phyloP scores from a whole-genome alignment of 2,797 vertebrate species.

The Peromyscus eremicus region DNA sequence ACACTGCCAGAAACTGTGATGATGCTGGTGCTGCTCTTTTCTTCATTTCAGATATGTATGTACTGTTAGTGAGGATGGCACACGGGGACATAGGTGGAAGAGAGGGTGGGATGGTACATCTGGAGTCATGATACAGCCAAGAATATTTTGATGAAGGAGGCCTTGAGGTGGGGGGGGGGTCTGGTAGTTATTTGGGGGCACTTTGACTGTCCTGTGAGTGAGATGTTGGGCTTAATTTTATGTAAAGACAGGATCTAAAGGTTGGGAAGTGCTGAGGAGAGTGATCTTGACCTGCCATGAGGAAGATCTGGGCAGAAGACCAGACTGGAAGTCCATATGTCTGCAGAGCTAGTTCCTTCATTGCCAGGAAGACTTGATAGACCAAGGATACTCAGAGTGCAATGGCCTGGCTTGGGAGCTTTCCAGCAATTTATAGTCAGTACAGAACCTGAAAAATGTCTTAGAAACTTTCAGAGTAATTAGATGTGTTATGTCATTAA shows the following conservation, averaged over 20 bases:
- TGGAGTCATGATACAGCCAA: neutral
- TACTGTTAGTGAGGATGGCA: neutral
- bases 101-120: neutral
- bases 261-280: neutral
- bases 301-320: neutral
- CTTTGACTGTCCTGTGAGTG: neutral
- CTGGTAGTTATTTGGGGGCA: neutral
- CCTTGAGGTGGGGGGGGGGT: neutral
- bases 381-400: fast-evolving
- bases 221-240: neutral
- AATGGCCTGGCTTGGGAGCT: neutral
- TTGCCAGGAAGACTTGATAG: neutral
- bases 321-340: neutral
- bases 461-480: neutral
- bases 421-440: neutral
- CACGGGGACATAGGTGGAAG: neutral
- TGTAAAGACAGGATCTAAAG: conserved; percentile 23
- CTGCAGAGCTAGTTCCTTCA: neutral
- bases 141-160: neutral
- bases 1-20: neutral
- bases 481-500: neutral
- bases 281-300: neutral
- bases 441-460: neutral
- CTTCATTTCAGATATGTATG: neutral
- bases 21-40: neutral